phyloP scores from a whole-genome alignment of 2,113 vertebrate genomes.

The Ascaphus truei region DNA sequence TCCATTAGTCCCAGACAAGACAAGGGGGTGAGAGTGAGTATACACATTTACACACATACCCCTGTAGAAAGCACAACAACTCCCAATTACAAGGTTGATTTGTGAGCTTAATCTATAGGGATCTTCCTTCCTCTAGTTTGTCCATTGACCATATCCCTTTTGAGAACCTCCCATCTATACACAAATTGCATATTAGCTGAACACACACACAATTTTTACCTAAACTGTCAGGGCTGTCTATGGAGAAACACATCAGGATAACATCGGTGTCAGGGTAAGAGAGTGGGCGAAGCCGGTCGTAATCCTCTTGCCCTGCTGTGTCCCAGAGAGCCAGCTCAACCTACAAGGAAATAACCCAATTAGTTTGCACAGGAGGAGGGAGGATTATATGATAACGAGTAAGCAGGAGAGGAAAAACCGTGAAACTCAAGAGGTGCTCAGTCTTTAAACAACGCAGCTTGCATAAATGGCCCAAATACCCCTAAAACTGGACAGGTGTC shows the following conservation, averaged over 20 bases:
- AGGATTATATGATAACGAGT: slow-evolving; percentile 21
- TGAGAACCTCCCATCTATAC: too few relatives aligned
- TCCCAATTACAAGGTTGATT: too few relatives aligned
- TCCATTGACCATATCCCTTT: too few relatives aligned
- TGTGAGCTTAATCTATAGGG: too few relatives aligned
- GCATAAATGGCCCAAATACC: neutral
- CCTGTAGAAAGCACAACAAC: too few relatives aligned
- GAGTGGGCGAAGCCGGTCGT: slow-evolving; percentile 88
- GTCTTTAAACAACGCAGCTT: neutral
- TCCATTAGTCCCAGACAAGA: too few relatives aligned
- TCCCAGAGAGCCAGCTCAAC: slow-evolving; percentile 96
- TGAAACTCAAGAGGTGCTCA: slow-evolving; percentile 7
- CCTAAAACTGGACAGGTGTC: too few relatives aligned
- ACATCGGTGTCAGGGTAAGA: slow-evolving; percentile 95
- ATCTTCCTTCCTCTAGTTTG: too few relatives aligned
- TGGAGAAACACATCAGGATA: slow-evolving; percentile 98
- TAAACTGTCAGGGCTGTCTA: slow-evolving; percentile 95
- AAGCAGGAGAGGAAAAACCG: slow-evolving; percentile 12
- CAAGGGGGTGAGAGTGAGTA: too few relatives aligned
- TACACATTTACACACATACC: too few relatives aligned
- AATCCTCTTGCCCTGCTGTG: slow-evolving; percentile 96
- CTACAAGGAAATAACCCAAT: slow-evolving; percentile 52
- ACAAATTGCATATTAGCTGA: too few relatives aligned
- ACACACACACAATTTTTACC: too few relatives aligned
- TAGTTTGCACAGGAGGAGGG: slow-evolving; percentile 1